phyloP scores from a whole-genome alignment of 2,888 invertebrate species.

The Fabriciana adippe region DNA sequence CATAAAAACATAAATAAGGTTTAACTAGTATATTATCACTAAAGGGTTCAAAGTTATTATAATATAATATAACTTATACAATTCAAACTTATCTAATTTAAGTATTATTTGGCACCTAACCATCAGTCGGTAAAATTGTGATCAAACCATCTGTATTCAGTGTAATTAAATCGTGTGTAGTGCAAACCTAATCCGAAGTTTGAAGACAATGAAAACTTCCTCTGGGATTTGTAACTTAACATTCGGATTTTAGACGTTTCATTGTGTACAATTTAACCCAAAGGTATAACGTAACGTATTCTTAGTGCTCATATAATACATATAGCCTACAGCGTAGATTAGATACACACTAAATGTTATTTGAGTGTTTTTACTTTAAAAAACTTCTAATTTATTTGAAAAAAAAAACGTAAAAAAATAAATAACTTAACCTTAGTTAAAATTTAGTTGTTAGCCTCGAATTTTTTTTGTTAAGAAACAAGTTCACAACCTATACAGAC shows the following conservation, averaged over 20 bases:
- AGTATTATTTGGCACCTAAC: slow-evolving; percentile 22
- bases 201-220: slow-evolving; percentile 25
- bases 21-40: too few species aligned
- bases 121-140: slow-evolving; percentile 12
- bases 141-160: slow-evolving; percentile 5
- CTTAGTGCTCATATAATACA: neutral
- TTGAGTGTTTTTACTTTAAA: too few species aligned
- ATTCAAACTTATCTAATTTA: neutral
- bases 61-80: neutral
- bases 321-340: too few species aligned
- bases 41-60: too few species aligned
- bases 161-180: slow-evolving; percentile 25
- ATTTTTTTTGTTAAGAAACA: too few species aligned
- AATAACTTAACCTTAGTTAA: too few species aligned
- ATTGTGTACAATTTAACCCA: neutral
- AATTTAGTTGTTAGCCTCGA: too few species aligned
- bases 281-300: neutral
- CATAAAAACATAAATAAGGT: too few species aligned
- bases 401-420: too few species aligned
- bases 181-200: slow-evolving; percentile 27
- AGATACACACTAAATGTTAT: too few species aligned
- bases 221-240: slow-evolving; percentile 6
- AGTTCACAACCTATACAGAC: too few species aligned
- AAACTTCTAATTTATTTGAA: too few species aligned
- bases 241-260: slow-evolving; percentile 5